Percentiles rank a stretch among this genome's conserved stretches.
phyloP scores from a whole-genome alignment of 2,888 invertebrate genomes.

The Galeruca laticollis region DNA sequence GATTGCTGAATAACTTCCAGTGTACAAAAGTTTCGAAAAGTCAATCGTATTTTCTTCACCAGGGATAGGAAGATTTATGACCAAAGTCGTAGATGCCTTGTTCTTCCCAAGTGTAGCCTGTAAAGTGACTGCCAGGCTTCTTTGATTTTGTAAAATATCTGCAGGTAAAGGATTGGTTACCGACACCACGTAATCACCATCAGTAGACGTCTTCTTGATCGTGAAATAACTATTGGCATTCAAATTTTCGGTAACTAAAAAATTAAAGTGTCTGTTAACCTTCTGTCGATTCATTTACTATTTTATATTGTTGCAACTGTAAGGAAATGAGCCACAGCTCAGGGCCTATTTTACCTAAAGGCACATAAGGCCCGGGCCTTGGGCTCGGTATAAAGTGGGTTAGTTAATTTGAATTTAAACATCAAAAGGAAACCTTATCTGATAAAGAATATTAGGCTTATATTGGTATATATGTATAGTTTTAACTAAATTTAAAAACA shows the following conservation, averaged over 20 bases:
- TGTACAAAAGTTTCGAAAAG: constrained; percentile 36
- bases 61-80: constrained; percentile 44
- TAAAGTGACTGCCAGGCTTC: constrained; percentile 40
- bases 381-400: no score
- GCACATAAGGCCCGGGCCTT: no score
- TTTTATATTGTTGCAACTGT: no score
- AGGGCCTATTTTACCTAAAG: no score
- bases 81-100: constrained; percentile 40
- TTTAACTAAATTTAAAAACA: no score
- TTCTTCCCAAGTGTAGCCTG: constrained; percentile 32
- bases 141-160: constrained; percentile 34
- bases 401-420: no score
- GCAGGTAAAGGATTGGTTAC: constrained; percentile 32
- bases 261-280: not conserved
- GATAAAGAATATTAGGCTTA: no score
- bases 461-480: no score
- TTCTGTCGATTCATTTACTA: no score
- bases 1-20: constrained; percentile 38
- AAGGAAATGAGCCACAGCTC: no score
- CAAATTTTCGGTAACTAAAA: constrained; percentile 22
- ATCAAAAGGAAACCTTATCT: no score
- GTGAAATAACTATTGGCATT: constrained; percentile 25
- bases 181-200: constrained; percentile 25
- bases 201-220: not conserved
- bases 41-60: constrained; percentile 7